These are phyloP conservation scores for Lagocephalus sceleratus DNA, from an alignment of 2,797 vertebrate species.

Conservation along the genomic window DNA sequence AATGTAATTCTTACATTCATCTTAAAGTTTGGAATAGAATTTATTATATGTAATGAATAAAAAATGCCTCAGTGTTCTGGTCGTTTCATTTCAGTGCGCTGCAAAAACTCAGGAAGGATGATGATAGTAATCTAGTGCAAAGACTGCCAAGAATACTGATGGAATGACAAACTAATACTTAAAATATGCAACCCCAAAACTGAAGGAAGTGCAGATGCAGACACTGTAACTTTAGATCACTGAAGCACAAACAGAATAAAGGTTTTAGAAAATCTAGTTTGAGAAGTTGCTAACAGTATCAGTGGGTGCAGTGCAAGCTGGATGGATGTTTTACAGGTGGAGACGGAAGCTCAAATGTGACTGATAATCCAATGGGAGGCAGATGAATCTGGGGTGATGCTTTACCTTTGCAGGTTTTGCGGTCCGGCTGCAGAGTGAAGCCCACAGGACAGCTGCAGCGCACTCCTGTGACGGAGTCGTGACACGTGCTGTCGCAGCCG, in stretches of 20 bases:
- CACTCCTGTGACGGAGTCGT: constrained; percentile 90
- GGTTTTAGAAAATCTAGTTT: not conserved
- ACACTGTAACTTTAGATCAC: constrained; percentile 1
- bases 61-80: constrained; percentile 10
- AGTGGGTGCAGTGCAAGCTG: not conserved
- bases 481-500: constrained; percentile 97
- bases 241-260: constrained; percentile 6
- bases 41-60: constrained; percentile 27
- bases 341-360: constrained; percentile 6
- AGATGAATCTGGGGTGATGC: constrained; percentile 24
- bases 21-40: constrained; percentile 23
- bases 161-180: constrained; percentile 27
- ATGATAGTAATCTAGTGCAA: constrained; percentile 32
- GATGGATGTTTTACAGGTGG: constrained; percentile 14
- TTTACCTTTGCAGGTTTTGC: constrained; percentile 97
- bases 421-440: constrained; percentile 93
- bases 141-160: constrained; percentile 24
- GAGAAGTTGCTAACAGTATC: constrained; percentile 10
- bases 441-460: constrained; percentile 98
- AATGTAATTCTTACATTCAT: constrained; percentile 25
- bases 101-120: constrained; percentile 13
- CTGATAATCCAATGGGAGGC: constrained; percentile 13
- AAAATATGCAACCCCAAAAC: constrained; percentile 26
- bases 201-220: constrained; percentile 10
- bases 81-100: constrained; percentile 24